Evolutionary conservation across 2,797 vertebrate genomes (phyloP).

Genomic region (Syndactyla subalaris): DNA sequence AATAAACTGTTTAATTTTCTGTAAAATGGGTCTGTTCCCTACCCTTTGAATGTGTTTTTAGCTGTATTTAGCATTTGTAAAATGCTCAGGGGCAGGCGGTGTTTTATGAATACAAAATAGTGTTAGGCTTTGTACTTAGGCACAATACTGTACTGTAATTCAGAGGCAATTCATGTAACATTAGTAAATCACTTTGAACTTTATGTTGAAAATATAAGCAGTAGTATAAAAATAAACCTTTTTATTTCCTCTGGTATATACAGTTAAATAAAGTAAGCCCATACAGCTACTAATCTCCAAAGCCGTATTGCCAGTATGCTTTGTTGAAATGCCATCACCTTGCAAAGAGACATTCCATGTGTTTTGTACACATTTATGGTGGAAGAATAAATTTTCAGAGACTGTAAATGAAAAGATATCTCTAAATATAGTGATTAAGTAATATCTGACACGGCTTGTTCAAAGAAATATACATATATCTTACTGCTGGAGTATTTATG

Average conservation of each 20-base stretch:
- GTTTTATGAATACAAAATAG: constrained; percentile 50
- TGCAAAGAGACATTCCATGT: constrained; percentile 38
- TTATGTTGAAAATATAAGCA: constrained; percentile 67
- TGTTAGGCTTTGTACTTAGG: constrained; percentile 41
- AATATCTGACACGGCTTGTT: constrained; percentile 62
- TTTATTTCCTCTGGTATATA: constrained; percentile 70
- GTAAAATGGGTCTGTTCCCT: constrained; percentile 42
- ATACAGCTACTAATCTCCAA: constrained; percentile 58
- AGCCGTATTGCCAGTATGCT: constrained; percentile 50
- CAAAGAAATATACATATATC: constrained; percentile 63
- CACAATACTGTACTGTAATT: constrained; percentile 35
- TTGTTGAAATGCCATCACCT: constrained; percentile 69
- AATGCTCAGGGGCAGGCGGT: constrained; percentile 22
- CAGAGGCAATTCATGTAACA: constrained; percentile 64
- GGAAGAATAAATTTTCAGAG: constrained; percentile 65
- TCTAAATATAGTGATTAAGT: constrained; percentile 54
- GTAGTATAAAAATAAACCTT: constrained; percentile 67
- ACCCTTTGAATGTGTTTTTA: constrained; percentile 23
- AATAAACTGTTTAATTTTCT: constrained; percentile 38
- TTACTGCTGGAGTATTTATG: constrained; percentile 56
- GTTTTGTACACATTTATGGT: constrained; percentile 54
- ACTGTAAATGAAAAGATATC: constrained; percentile 66
- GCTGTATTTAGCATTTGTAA: constrained; percentile 58
- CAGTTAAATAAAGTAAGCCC: constrained; percentile 67
- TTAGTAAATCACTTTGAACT: constrained; percentile 70